These are phyloP conservation scores for Harpegnathos saltator DNA, from an alignment of 1,140 invertebrate genomes.

Conservation along the genomic window DNA sequence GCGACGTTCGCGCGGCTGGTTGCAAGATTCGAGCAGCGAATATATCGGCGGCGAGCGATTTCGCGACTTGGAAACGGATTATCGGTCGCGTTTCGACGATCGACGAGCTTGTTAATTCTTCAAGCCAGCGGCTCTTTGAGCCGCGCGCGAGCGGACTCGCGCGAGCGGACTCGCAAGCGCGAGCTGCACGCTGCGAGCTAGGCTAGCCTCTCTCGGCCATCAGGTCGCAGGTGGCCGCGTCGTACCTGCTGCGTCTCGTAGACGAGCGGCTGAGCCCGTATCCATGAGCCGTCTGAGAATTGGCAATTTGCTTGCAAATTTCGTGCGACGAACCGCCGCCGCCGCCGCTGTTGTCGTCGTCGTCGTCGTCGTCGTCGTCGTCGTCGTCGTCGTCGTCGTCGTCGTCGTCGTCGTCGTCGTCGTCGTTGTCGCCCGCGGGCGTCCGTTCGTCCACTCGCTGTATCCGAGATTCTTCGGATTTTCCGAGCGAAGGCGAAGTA, in stretches of 20 bases:
- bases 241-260: slow-evolving; percentile 55
- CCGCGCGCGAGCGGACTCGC: too few relatives aligned
- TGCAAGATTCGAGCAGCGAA: background rate
- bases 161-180: slow-evolving; percentile 2
- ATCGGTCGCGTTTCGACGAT: background rate
- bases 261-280: slow-evolving; percentile 66
- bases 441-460: slow-evolving; percentile 5
- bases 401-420: slow-evolving; percentile 34
- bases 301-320: slow-evolving; percentile 86
- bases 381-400: slow-evolving; percentile 28
- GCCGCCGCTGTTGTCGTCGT: slow-evolving; percentile 30
- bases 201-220: slow-evolving; percentile 57
- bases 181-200: slow-evolving; percentile 9
- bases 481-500: slow-evolving; percentile 26
- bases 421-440: slow-evolving; percentile 54
- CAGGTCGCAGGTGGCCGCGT: slow-evolving; percentile 58
- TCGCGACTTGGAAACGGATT: background rate
- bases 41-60: too few relatives aligned
- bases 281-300: slow-evolving; percentile 81
- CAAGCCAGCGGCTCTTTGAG: background rate
- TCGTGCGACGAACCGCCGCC: slow-evolving; percentile 65
- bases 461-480: slow-evolving; percentile 56
- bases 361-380: slow-evolving; percentile 23
- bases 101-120: slow-evolving; percentile 10
- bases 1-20: background rate